Evolutionary conservation across 2,113 vertebrate genomes (phyloP).

Genomic region (Helogale parvula): DNA sequence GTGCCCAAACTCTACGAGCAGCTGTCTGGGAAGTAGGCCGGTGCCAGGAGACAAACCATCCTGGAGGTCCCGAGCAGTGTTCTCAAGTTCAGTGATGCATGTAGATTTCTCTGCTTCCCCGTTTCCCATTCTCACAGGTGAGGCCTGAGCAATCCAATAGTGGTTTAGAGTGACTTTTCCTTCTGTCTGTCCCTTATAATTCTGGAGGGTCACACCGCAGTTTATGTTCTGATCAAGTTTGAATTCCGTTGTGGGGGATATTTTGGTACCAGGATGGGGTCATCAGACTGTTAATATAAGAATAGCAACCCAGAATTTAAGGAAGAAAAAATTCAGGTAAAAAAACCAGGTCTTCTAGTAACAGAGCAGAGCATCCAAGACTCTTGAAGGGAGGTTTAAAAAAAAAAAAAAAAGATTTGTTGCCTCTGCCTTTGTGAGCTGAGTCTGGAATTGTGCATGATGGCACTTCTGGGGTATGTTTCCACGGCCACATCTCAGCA

Average conservation of each 20-base stretch:
- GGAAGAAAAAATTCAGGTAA: not conserved
- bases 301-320: not conserved
- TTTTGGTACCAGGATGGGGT: not conserved
- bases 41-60: not conserved
- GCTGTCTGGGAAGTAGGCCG: conserved; percentile 91
- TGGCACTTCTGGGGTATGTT: not conserved
- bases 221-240: conserved; percentile 37
- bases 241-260: not conserved
- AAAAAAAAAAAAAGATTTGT: not conserved
- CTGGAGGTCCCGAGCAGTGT: not conserved
- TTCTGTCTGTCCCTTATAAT: not conserved
- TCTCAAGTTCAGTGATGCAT: not conserved
- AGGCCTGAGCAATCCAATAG: not conserved
- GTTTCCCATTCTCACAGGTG: accelerated
- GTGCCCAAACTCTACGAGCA: conserved; percentile 96
- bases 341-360: not conserved
- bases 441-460: not conserved
- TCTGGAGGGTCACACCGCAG: not conserved
- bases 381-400: not conserved
- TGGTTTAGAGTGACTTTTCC: not conserved
- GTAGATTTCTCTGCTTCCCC: not conserved
- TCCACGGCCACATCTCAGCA: not conserved
- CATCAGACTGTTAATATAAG: not conserved
- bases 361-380: not conserved
- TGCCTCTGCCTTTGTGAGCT: not conserved